Evolutionary conservation across 2,888 invertebrate genomes (phyloP).

Genomic region (Cacoxenus indagator): DNA sequence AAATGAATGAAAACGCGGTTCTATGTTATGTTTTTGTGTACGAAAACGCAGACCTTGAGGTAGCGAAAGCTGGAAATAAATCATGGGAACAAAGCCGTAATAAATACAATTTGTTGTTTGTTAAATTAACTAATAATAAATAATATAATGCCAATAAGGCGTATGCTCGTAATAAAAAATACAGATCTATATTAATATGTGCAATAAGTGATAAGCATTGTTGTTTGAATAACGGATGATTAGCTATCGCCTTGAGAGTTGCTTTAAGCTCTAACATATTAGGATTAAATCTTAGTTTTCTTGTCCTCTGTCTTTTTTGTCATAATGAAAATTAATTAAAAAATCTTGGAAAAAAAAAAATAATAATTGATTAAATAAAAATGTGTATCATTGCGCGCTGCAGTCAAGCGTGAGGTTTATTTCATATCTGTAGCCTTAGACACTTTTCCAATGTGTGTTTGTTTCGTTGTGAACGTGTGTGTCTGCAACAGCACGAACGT

Average conservation of each 20-base stretch:
- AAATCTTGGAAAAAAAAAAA: too few species aligned
- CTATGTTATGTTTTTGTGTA: conserved; percentile 90
- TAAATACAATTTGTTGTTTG: background rate
- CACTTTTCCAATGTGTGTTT: conserved; percentile 18
- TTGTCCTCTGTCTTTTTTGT: too few species aligned
- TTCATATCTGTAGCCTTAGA: background rate
- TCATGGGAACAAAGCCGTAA: background rate
- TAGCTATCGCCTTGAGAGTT: too few species aligned
- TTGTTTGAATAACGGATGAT: too few species aligned
- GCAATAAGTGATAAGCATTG: too few species aligned
- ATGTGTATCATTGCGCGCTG: background rate
- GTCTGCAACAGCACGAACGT: background rate
- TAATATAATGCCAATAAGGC: too few species aligned
- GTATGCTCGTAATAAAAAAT: too few species aligned
- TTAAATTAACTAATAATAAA: too few species aligned
- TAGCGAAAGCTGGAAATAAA: conserved; percentile 82
- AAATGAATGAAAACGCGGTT: conserved; percentile 95
- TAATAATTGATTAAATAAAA: background rate
- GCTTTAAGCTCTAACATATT: too few species aligned
- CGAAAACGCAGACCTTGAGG: conserved; percentile 95
- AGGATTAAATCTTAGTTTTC: too few species aligned
- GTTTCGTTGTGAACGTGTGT: conserved; percentile 30
- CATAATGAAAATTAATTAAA: too few species aligned
- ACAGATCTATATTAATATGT: too few species aligned
- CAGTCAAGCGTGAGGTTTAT: conserved; percentile 16